These are phyloP conservation scores for Colaptes auratus DNA, from an alignment of 2,113 vertebrate genomes.

Conservation along the genomic window DNA sequence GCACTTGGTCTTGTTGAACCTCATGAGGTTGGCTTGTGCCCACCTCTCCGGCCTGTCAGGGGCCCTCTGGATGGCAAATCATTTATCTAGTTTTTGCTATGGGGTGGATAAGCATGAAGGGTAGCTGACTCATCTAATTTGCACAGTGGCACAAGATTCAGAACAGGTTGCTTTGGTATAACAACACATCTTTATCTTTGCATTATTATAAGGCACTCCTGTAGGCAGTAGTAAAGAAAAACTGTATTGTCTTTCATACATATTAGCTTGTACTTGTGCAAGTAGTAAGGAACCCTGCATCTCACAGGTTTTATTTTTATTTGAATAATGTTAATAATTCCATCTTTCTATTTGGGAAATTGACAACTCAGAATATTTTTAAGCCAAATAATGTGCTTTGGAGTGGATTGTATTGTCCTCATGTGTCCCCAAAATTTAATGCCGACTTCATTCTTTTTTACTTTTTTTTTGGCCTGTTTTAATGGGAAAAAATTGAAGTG, in stretches of 20 bases:
- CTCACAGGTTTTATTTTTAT: background rate
- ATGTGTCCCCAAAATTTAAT: background rate
- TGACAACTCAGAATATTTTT: background rate
- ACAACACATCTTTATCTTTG: conserved; percentile 4
- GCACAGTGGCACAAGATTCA: conserved; percentile 7
- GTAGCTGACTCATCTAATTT: conserved; percentile 54
- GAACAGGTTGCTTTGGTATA: conserved; percentile 17
- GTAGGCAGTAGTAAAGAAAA: conserved; percentile 10
- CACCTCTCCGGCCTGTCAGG: too few species aligned
- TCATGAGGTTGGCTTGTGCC: too few species aligned
- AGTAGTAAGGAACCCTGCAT: background rate
- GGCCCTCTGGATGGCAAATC: too few species aligned
- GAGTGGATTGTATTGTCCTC: background rate
- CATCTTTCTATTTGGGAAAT: background rate
- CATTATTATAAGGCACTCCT: background rate
- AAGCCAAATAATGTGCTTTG: background rate
- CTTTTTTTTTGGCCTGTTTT: background rate
- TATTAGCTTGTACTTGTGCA: background rate
- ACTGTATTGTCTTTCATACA: background rate
- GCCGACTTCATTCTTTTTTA: background rate
- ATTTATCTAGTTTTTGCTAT: conserved; percentile 41
- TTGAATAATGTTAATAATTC: background rate
- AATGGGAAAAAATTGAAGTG: background rate
- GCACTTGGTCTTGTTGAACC: too few species aligned
- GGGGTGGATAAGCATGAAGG: conserved; percentile 33